phyloP scores from a whole-genome alignment of 2,797 vertebrate species.

The Peromyscus eremicus region DNA sequence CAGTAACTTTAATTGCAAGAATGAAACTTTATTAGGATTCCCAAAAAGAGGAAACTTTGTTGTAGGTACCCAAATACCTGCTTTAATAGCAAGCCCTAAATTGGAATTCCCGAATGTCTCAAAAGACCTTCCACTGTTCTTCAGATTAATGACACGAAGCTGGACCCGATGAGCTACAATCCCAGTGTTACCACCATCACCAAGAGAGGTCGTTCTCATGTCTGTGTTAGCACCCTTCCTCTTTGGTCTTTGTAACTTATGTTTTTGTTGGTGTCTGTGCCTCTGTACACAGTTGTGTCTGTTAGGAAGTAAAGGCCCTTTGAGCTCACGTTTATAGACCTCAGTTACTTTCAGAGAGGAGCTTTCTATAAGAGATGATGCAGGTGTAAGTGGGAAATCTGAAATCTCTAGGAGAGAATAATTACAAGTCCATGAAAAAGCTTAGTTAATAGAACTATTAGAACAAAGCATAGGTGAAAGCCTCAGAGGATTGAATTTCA shows the following conservation, averaged over 20 bases:
- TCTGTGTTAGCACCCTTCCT: neutral
- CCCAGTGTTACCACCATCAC: neutral
- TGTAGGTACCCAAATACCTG: neutral
- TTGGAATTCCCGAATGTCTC: slow-evolving; percentile 59
- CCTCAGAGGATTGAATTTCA: neutral
- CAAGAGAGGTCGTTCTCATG: neutral
- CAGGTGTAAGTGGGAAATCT: slow-evolving; percentile 24
- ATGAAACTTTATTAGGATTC: slow-evolving; percentile 19
- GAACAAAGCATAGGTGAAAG: neutral
- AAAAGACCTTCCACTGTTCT: neutral
- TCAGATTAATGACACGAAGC: slow-evolving; percentile 6
- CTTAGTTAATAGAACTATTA: neutral
- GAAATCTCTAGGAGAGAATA: neutral
- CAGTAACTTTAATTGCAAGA: slow-evolving; percentile 20
- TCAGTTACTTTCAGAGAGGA: neutral
- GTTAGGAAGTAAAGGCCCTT: slow-evolving; percentile 2
- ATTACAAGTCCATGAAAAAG: neutral
- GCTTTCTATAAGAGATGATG: slow-evolving; percentile 29
- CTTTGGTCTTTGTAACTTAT: neutral
- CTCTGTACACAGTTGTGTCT: neutral
- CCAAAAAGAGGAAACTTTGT: neutral
- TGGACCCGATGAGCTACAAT: neutral
- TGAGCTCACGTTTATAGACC: neutral
- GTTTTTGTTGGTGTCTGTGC: neutral
- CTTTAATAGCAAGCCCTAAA: slow-evolving; percentile 9